These are phyloP conservation scores for Caenorhabditis sp. DNA, from an alignment of 2,888 invertebrate genomes.

Conservation along the genomic window DNA sequence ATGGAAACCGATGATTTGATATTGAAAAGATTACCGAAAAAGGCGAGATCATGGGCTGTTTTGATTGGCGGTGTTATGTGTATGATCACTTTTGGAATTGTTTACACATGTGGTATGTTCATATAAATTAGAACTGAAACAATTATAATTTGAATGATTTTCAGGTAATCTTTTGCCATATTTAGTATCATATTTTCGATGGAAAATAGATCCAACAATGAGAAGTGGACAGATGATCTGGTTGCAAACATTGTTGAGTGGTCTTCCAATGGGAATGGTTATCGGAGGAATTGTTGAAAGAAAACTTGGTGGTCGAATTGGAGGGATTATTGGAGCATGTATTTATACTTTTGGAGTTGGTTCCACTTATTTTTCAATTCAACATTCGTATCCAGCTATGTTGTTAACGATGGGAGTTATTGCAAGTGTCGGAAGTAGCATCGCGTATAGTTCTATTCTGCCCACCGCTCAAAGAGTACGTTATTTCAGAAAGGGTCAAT, in stretches of 20 bases:
- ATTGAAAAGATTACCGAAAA: conserved; percentile 49
- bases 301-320: conserved; percentile 58
- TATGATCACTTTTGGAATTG: conserved; percentile 64
- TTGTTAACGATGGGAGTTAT: conserved; percentile 61
- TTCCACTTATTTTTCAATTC: conserved; percentile 60
- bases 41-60: conserved; percentile 51
- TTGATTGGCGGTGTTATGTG: conserved; percentile 59
- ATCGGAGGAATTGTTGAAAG: conserved; percentile 62
- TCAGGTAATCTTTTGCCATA: conserved; percentile 68
- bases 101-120: conserved; percentile 67
- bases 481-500: not conserved
- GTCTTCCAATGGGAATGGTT: conserved; percentile 67
- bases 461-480: conserved; percentile 64
- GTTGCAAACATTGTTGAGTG: conserved; percentile 66
- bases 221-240: conserved; percentile 63
- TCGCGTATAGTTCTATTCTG: conserved; percentile 65
- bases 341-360: conserved; percentile 59
- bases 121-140: not conserved
- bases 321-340: conserved; percentile 54
- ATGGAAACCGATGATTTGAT: conserved; percentile 66
- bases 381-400: conserved; percentile 59
- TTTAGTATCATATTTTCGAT: conserved; percentile 67
- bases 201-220: conserved; percentile 64
- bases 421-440: conserved; percentile 59
- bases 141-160: conserved; percentile 5